Percentiles rank a stretch among this genome's conserved stretches.
Evolutionary conservation across 2,888 invertebrate genomes (phyloP).

Genomic region (Syrista parreyssii): DNA sequence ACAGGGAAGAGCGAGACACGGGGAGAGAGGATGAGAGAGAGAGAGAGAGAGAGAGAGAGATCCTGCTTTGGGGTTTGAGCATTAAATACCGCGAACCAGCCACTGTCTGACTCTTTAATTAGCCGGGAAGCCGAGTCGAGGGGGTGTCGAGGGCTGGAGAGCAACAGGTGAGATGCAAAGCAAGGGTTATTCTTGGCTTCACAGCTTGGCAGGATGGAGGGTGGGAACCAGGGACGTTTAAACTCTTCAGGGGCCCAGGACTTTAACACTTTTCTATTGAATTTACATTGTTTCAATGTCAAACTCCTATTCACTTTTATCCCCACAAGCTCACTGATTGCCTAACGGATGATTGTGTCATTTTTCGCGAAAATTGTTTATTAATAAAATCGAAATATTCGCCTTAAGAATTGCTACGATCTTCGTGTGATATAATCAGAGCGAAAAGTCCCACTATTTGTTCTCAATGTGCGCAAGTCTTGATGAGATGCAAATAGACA

Average conservation of each 20-base stretch:
- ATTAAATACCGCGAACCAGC: conserved; percentile 61
- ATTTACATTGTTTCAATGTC: not conserved
- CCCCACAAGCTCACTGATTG: not conserved
- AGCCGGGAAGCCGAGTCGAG: conserved; percentile 46
- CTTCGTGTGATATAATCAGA: not conserved
- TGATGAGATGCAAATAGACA: not conserved
- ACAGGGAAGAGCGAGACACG: conserved; percentile 26
- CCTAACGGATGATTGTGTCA: not conserved
- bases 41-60: conserved; percentile 17
- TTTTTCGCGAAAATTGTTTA: not conserved
- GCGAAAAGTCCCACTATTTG: not conserved
- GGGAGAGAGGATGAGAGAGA: conserved; percentile 1
- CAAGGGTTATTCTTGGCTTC: conserved; percentile 63
- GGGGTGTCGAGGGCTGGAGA: conserved; percentile 56
- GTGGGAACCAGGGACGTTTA: not conserved
- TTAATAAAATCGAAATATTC: not conserved
- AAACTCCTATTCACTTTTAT: not conserved
- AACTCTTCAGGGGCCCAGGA: not conserved
- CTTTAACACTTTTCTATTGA: not conserved
- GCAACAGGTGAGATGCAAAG: conserved; percentile 66
- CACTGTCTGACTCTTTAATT: conserved; percentile 63
- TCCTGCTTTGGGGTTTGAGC: conserved; percentile 41
- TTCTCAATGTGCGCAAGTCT: not conserved
- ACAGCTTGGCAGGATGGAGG: conserved; percentile 27
- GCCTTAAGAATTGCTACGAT: not conserved